Base-by-base conservation (phyloP, 2,888 invertebrate species). In the Ephialtes manifestator region DNA sequence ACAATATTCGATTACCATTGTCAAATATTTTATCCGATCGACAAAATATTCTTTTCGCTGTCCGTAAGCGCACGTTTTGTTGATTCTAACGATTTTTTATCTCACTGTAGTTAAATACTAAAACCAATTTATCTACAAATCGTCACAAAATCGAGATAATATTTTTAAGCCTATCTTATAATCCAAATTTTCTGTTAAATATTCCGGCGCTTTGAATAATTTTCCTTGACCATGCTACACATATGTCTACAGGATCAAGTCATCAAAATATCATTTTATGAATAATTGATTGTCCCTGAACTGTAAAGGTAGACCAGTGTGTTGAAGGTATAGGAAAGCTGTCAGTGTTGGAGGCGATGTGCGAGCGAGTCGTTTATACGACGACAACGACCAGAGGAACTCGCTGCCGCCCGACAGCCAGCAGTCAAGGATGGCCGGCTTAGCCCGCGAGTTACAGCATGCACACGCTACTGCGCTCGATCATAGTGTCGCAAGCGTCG, bases 401-500 rank as follows among this genome's bases (percentile, higher is more conserved):
- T 74, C 60, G 76, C 81, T 24, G 51, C 51, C 76, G 55, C 60
- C 60, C 82, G 85, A 85, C 85, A 74, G 78, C 77, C 78, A 87
- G 89, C 90, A 89, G 90, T 92, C 93, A 93, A 92, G 92, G 93
- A 93, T 93, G 93, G 89, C 90, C 89, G 90, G 89, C 90, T 90
- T 88, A 65, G 60, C 72, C 63, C 81, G 83, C 72, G 86, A 83
- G 81, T 86, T 83, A 88, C 80, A 77, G 58, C 53, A 39, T 35
- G 48, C 48, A 51, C 46, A 48, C 60, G 51, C 71, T 68, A 48
- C 58, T 74, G 83, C 68, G 78, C 60, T 79, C 51, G 74, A 81
- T 76, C 13, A 15, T 43, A 20, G 53, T 82, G 79, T 80, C 67
- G 63, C 79, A 83, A 82, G 58, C 53, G 31, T 60, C 48, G 55